Percentiles rank a stretch among this genome's conserved stretches.
Conservation (phyloP, 2,888 invertebrate species). For the Andrena flavipes region DNA sequence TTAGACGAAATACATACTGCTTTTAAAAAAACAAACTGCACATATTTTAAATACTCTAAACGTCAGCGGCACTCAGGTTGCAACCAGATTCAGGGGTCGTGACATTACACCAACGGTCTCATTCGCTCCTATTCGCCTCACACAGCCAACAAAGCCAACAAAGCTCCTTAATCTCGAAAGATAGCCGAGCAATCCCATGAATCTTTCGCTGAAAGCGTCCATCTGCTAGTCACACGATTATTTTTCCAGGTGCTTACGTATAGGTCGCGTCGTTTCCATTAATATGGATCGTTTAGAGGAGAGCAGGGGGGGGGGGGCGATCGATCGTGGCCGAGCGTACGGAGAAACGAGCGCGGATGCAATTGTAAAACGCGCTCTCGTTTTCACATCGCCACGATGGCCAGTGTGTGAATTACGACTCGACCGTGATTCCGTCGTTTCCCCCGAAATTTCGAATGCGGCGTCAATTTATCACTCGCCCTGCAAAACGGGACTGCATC, state of each 20-base stretch:
- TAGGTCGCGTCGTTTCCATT: slow-evolving; percentile 67
- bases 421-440: slow-evolving; percentile 61
- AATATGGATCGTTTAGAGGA: slow-evolving; percentile 62
- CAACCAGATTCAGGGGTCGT: no score
- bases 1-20: no score
- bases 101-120: no score
- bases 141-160: neutral
- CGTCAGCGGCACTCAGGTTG: no score
- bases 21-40: no score
- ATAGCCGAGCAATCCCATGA: slow-evolving; percentile 16
- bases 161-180: neutral
- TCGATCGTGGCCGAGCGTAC: slow-evolving; percentile 44
- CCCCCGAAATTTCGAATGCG: slow-evolving; percentile 54
- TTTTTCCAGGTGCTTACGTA: slow-evolving; percentile 51
- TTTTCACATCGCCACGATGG: slow-evolving; percentile 27
- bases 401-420: slow-evolving; percentile 66
- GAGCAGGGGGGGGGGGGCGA: slow-evolving; percentile 41
- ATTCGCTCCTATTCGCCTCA: no score
- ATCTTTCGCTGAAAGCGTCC: slow-evolving; percentile 41
- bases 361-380: slow-evolving; percentile 62
- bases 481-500: slow-evolving; percentile 34
- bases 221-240: slow-evolving; percentile 56
- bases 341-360: slow-evolving; percentile 39
- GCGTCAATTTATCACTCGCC: slow-evolving; percentile 62
- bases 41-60: no score